Evolutionary conservation across 2,113 vertebrate species (phyloP), one percentile per base, ranked within the genome.

Genomic region (Rhabdornis inornatus): DNA sequence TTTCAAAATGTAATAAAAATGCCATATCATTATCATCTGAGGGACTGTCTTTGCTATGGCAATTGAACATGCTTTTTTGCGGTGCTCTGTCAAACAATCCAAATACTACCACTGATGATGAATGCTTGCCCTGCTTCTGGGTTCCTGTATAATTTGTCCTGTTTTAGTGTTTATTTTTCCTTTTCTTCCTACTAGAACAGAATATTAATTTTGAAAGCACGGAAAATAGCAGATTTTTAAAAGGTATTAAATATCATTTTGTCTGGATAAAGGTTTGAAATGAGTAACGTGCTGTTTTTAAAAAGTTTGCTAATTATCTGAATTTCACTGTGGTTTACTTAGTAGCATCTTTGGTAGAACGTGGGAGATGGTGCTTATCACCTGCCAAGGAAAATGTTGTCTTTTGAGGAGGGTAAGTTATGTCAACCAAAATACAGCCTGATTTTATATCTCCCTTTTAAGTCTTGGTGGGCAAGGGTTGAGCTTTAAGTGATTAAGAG

Each of bases 321-420:
- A 74, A 94, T 91, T 95, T 95, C 68, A 76, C 86, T 59, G 53
- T 86, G 79, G 87, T 89, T 96, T 96, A 96, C 94, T 97, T 96
- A 97, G 65, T 69, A 79, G 65, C 77, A 94, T 77, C 92, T 74
- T 81, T 0, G 0, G 60, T 92, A 80, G 72, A 89, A 91, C 0
- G 20, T 92, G 78, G 86, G 95, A 96, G 87, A 86, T 94, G 42
- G 33, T 94, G 64, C 69, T 95, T 83, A 53, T 94, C 88, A 94
- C 78, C 89, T 93, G 76, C 78, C 71, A 74, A 79, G 50, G 90
- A 86, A 89, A 82, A 89, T 4, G 17, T 70, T 92, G 35, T 59
- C 63, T 92, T 95, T 85, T 4, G 4, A 93, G 52, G 45, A 85
- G 47, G 52, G 39, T 84, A 74, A 64, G 30, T 71, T 42, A 75